phyloP scores from a whole-genome alignment of 2,888 invertebrate genomes.

The Caenorhabditis sulstoni region DNA sequence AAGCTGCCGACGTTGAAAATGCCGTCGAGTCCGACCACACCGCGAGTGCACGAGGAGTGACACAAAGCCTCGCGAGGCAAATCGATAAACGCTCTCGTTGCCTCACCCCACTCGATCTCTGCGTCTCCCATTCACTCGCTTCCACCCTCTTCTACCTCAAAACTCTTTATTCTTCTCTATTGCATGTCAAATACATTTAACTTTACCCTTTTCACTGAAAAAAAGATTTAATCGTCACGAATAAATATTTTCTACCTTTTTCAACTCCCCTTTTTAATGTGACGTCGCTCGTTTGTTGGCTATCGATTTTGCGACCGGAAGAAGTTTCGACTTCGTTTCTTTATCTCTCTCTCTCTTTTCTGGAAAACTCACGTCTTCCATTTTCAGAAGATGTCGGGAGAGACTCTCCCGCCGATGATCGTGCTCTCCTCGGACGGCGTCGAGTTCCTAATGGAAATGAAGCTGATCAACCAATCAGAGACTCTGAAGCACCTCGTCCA shows the following conservation, averaged over 20 bases:
- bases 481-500: conserved; percentile 14
- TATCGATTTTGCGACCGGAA: too few relatives aligned
- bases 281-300: too few relatives aligned
- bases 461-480: conserved; percentile 16
- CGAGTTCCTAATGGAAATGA: conserved; percentile 2
- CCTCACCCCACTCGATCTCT: neutral
- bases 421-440: conserved; percentile 11
- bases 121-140: neutral
- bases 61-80: too few relatives aligned
- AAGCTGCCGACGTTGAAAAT: conserved; percentile 28
- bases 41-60: too few relatives aligned
- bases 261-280: too few relatives aligned
- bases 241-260: too few relatives aligned
- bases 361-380: neutral
- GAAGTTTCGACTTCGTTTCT: neutral
- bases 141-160: too few relatives aligned
- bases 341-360: neutral
- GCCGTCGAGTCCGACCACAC: conserved; percentile 9
- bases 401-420: neutral
- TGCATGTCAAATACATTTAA: conserved; percentile 22
- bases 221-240: too few relatives aligned
- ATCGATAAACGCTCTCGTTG: too few relatives aligned
- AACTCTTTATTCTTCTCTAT: neutral
- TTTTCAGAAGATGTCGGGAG: neutral
- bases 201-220: neutral